phyloP scores from a whole-genome alignment of 53 echinoderm and acorn worm genomes.

The Arbacia lixula region DNA sequence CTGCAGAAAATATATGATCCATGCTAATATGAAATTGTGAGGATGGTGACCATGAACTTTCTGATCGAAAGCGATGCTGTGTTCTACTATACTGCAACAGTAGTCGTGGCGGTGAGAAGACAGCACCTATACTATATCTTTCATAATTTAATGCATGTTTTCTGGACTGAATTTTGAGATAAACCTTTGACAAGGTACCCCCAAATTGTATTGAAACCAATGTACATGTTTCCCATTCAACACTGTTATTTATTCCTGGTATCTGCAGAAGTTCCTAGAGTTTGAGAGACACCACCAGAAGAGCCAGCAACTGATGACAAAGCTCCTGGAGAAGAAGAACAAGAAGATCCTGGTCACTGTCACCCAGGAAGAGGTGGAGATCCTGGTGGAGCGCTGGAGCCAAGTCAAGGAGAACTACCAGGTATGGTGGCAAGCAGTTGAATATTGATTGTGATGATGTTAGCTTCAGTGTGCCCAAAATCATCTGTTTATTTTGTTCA shows the following conservation, averaged over 20 bases:
- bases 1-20: too few species aligned
- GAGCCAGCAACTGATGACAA: conserved; percentile 62
- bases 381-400: conserved; percentile 75
- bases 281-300: conserved; percentile 78
- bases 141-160: not conserved
- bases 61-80: too few species aligned
- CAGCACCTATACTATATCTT: too few species aligned
- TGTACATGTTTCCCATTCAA: not conserved
- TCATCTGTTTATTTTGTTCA: too few species aligned
- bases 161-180: not conserved
- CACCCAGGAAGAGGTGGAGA: conserved; percentile 75
- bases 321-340: conserved; percentile 79
- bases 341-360: conserved; percentile 80
- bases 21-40: too few species aligned
- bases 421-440: too few species aligned
- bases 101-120: too few species aligned
- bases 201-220: not conserved
- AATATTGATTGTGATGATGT: too few species aligned
- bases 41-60: too few species aligned
- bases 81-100: too few species aligned
- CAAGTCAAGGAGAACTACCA: conserved; percentile 71
- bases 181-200: not conserved
- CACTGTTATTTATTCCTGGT: not conserved
- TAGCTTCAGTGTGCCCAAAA: too few species aligned
- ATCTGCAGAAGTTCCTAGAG: conserved; percentile 77